Percentiles rank a stretch among this genome's conserved stretches.
Conservation (phyloP, 2,888 invertebrate species). For the Smittia sp. region DNA sequence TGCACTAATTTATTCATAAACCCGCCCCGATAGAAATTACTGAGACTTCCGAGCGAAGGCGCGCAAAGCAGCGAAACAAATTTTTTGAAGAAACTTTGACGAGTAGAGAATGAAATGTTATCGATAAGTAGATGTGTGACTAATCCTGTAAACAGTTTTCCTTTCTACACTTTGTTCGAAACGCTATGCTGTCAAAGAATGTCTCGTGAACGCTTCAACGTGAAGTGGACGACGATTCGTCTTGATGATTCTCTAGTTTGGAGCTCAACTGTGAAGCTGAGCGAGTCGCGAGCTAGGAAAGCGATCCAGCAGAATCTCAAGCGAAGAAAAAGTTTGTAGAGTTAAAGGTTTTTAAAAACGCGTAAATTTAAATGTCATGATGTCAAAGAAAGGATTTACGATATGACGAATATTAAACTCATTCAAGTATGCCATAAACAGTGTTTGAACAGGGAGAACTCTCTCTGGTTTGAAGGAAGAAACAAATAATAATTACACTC, state of each 20-base stretch:
- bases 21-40: too few relatives aligned
- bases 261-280: too few relatives aligned
- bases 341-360: not conserved
- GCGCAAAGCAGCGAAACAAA: too few relatives aligned
- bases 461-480: too few relatives aligned
- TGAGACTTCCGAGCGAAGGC: too few relatives aligned
- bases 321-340: not conserved
- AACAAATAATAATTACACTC: too few relatives aligned
- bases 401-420: not conserved
- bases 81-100: too few relatives aligned
- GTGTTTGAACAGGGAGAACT: not conserved
- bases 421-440: conserved; percentile 12
- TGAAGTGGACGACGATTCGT: too few relatives aligned
- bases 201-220: too few relatives aligned
- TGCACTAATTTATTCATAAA: not conserved
- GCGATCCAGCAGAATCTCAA: not conserved
- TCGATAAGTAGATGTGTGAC: conserved; percentile 3
- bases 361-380: not conserved
- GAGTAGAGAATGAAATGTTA: not conserved
- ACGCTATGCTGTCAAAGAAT: too few relatives aligned
- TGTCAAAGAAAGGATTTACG: too few relatives aligned
- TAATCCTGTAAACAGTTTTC: not conserved
- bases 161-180: too few relatives aligned
- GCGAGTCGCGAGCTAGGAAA: not conserved
- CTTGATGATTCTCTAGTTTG: not conserved